Evolutionary conservation across 1,140 invertebrate species (phyloP), one percentile per base, ranked within the genome.

Genomic region (Heterodera carotae): DNA sequence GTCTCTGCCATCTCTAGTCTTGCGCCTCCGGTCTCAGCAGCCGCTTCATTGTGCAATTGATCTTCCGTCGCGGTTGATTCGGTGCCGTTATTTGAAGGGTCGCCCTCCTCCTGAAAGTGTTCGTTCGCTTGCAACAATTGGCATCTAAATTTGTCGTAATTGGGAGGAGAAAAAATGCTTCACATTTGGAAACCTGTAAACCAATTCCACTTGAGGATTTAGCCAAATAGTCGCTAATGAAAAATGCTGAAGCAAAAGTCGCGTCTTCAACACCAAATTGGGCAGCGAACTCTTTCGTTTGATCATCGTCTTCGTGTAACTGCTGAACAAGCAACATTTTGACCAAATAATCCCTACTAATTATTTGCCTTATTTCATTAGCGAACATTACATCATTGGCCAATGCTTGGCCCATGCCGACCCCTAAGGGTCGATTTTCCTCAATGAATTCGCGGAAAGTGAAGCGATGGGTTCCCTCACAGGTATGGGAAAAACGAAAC

Each of bases 231-330:
- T 79, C 22, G 85, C 85, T 31, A 86, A 59, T 22, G 85, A 83
- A 62, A 86, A 88, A 60, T 86, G 86, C 70, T 86, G 85, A 8
- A 86, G 78, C 12, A 86, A 68, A 43, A 86, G 81, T 29, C 85
- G 80, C 22, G 85, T 86, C 75, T 88, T 86, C 25, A 86, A 59
- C 10, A 86, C 86, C 4, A 86, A 56, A 76, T 87, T 80, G 31
- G 85, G 85, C 60, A 86, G 74, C 68, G 77, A 77, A 33, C 78
- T 81, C 67, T 86, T 78, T 73, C 29, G 22, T 43, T 68, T 75
- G 31, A 81, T 22, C 31, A 53, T 39, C 27, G 31, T 64, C 59
- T 56, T 68, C 6, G 33, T 48, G 33, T 66, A 69, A 29, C 43
- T 69, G 34, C 43, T 25, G 6, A 48, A 69, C 25, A n/a, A 31